Base-by-base conservation (phyloP, 2,888 invertebrate genomes). In the Rotaria socialis region DNA sequence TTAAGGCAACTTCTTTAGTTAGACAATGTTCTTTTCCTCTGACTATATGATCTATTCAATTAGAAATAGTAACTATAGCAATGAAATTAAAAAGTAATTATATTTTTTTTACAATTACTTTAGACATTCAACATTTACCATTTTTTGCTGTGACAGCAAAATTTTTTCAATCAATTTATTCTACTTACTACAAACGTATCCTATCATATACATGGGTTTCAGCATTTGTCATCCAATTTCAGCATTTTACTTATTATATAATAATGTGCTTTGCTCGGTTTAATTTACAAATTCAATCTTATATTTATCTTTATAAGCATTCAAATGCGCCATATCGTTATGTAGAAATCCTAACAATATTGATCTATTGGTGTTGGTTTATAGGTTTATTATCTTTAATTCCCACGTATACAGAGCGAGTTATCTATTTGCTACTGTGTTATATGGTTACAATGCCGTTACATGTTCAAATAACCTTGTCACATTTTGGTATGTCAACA, bases 401-500 rank as follows among this genome's bases (percentile, higher is more conserved):
- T 43, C 80, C 80, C 8, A 80, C 43, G 1, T 47, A 47, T 43
- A 43, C 47, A n/a, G 10, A 43, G 24, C 8, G 47, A 14, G 47
- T 80, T 2, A 7, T 80, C 5, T 80, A 80, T 80, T 2, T 80
- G 22, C 0, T 80, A 24, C 0, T 80, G 14, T 24, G 47, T 80
- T 80, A 80, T 80, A 47, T n/a, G 47, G 3, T 47, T 16, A 80
- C 80, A 43, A 80, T 80, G 80, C 80, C 80, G 4, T 43, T 80
- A n/a, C 85, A 85, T 50, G 85, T 85, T 27, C 85, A 58, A 22
- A 58, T 85, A 47, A 67, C 67, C 7, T 27, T 85, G 19, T 55
- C 85, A n/a, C 85, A 85, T 58, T 85, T 85, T 50, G 67, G 67
- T 2, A 85, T 85, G 85, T 60, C 85, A n/a, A 74, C 74, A 27